Evolutionary conservation across 2,797 vertebrate species (phyloP), one percentile per base, ranked within the genome.

Genomic region (Phoxinus dragarum): DNA sequence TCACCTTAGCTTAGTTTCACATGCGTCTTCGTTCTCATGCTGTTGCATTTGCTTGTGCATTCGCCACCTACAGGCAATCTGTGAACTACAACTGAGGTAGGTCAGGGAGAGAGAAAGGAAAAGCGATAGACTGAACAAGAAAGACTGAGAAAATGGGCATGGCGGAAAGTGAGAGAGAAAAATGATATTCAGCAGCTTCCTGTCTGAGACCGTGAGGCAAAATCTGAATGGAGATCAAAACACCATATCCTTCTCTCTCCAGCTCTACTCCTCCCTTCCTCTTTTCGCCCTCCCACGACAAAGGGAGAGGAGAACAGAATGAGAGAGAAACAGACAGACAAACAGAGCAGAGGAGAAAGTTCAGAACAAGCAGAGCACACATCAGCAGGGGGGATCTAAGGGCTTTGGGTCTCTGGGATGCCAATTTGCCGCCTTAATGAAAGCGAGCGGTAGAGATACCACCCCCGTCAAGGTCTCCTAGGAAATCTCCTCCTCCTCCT

Each of bases 201-300:
- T 86, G 74, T 69, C 52, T 14, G 66, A 93, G 90, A 92, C 91
- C 94, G 93, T 88, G 90, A 91, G 92, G 93, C 93, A 93, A 92
- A 94, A 93, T 90, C 92, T 92, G 92, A 93, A 93, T 93, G 90
- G 91, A 93, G 94, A 95, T 95, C 93, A 95, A 95, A 96, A 94
- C 92, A 93, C 90, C 92, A 92, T 92, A 89, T 91, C 94, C 92
- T 90, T 90, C 90, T 89, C 88, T 89, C 47, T 68, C 87, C 88
- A 17, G 14, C 64, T 34, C 12, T 34, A 66, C 82, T 84, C 87
- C 72, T 87, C 86, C 89, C 87, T 89, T 90, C 89, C 87, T 91
- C 27, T 89, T 92, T 92, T 91, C 91, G 87, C 84, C 93, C 91
- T 94, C 94, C 93, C 93, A 94, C 93, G 89, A 93, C 91, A 92